phyloP scores from a whole-genome alignment of 2,797 vertebrate genomes.

The Scarus forsteni region DNA sequence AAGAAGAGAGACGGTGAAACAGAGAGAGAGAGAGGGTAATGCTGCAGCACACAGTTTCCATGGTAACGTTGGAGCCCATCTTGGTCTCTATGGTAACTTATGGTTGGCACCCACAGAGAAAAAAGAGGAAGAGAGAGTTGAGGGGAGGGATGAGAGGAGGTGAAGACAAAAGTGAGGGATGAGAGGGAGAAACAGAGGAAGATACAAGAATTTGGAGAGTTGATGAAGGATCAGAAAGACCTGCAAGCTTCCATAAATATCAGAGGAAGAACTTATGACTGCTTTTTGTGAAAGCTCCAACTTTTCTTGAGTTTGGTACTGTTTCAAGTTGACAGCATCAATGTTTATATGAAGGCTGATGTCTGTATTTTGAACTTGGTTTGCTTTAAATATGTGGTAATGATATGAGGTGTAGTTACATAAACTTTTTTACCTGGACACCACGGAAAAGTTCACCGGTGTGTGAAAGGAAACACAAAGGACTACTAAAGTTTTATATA shows the following conservation, averaged over 20 bases:
- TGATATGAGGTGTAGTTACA: no score
- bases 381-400: no score
- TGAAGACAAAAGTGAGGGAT: constrained; percentile 46
- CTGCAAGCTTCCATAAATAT: constrained; percentile 16
- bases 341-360: no score
- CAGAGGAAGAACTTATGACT: neutral
- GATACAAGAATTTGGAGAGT: constrained; percentile 1
- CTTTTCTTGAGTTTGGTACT: no score
- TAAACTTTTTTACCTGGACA: no score
- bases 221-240: constrained; percentile 4
- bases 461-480: no score
- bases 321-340: no score
- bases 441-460: no score
- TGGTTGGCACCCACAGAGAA: constrained; percentile 73
- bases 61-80: constrained; percentile 82
- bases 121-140: constrained; percentile 32
- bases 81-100: constrained; percentile 86
- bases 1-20: constrained; percentile 4
- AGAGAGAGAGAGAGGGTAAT: constrained; percentile 32
- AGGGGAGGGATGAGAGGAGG: constrained; percentile 39
- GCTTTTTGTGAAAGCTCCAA: neutral
- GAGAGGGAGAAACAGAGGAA: constrained; percentile 25
- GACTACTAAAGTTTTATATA: no score
- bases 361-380: no score
- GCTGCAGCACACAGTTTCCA: constrained; percentile 85